Conservation (phyloP, 2,113 vertebrate species). For the Isichthys henryi region DNA sequence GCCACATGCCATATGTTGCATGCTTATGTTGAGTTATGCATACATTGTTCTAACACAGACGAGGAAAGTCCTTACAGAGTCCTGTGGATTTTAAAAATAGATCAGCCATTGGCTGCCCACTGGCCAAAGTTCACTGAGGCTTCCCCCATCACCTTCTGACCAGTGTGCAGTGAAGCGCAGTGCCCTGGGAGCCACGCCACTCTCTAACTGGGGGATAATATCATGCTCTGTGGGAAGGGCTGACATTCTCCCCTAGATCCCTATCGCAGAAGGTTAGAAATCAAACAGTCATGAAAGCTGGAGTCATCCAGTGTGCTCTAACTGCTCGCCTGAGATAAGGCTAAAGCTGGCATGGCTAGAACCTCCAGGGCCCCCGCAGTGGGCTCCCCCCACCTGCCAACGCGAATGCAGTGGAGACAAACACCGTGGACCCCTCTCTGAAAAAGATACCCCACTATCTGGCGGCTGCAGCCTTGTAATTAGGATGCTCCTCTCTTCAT, state of each 20-base stretch:
- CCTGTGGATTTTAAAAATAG: neutral
- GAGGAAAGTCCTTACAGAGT: neutral
- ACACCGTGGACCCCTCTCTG: neutral
- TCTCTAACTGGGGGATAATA: neutral
- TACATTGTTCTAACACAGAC: neutral
- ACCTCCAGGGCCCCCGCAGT: neutral
- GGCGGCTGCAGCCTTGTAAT: conserved; percentile 57
- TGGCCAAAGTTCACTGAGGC: neutral
- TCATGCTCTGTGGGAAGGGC: neutral
- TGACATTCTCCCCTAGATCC: neutral
- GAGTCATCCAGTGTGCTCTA: neutral
- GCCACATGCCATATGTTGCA: neutral
- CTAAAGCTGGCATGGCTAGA: neutral
- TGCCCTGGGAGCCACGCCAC: neutral
- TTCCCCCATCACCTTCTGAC: neutral
- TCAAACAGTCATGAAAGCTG: neutral
- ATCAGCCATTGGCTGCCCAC: neutral
- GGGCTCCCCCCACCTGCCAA: neutral
- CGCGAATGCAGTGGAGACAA: neutral
- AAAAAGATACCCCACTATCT: conserved; percentile 40
- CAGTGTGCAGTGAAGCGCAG: neutral
- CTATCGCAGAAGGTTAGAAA: neutral
- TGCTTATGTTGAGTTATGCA: neutral
- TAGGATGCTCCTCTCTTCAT: conserved; percentile 53
- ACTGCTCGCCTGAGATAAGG: neutral